A percentile compares a stretch with the other conserved stretches of the same genome.
These are phyloP conservation scores for Conus ventricosus DNA, from an alignment of 1,140 invertebrate species.

Conservation along the genomic window DNA sequence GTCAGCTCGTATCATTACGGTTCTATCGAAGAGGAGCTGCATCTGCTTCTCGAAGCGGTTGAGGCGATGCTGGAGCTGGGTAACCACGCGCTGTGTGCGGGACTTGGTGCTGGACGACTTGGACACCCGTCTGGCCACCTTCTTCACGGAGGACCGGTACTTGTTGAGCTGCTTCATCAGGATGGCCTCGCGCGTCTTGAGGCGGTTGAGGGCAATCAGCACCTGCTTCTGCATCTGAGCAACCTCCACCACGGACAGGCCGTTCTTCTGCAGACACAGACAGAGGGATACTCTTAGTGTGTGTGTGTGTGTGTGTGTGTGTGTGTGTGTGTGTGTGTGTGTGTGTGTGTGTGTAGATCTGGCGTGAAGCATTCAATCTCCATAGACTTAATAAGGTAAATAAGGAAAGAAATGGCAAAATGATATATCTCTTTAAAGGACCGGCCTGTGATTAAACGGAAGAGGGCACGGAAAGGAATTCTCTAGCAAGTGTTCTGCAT, in stretches of 20 bases:
- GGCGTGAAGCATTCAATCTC: too few species aligned
- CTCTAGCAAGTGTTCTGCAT: too few species aligned
- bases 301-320: too few species aligned
- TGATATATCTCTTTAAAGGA: too few species aligned
- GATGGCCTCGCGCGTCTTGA: constrained; percentile 33
- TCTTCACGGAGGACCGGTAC: constrained; percentile 27
- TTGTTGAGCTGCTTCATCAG: constrained; percentile 37
- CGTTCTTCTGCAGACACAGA: constrained; percentile 25
- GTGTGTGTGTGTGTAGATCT: too few species aligned
- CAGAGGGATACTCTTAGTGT: not conserved
- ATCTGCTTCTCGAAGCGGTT: constrained; percentile 4
- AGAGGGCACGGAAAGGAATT: too few species aligned
- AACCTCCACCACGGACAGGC: constrained; percentile 32
- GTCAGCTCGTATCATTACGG: not conserved
- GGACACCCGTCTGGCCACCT: constrained; percentile 12
- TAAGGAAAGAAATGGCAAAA: too few species aligned
- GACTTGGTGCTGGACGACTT: not conserved
- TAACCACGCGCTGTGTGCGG: not conserved
- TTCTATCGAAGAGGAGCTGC: constrained; percentile 24
- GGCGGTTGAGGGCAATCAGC: constrained; percentile 33
- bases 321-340: too few species aligned
- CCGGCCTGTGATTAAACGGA: too few species aligned
- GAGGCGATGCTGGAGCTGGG: constrained; percentile 22
- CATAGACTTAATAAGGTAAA: too few species aligned
- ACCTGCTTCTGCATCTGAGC: constrained; percentile 40